Base-by-base conservation (phyloP, 2,113 vertebrate species). In the Puffinus mauretanicus region DNA sequence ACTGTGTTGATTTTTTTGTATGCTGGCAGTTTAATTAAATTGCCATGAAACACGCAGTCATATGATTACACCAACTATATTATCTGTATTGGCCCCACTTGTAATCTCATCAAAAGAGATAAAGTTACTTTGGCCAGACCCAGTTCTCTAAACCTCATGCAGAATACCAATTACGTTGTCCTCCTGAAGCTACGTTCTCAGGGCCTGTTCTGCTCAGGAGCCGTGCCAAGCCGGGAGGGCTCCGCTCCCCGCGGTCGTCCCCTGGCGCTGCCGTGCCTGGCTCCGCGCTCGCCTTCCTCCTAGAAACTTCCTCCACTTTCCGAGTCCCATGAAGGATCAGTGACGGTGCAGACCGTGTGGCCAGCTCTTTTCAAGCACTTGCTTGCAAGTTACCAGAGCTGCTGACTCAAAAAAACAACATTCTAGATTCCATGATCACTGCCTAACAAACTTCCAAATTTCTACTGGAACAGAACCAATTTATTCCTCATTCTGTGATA, bases 201-300 rank as follows among this genome's bases (percentile, higher is more conserved):
- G 3, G 38, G 36, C 55, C 13, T 0, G 14, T 15, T 19, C 12
- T 75, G 42, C 76, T 27, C 57, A 14, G 49, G 15, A 32, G 66
- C 60, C 10, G 6, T 13, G 60, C 73, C 64, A 29, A 18, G 61
- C 58, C 4, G 17, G 64, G 76, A 21, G 3, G 16, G 52, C 57
- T 60, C 60, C 1, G 12, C 26, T 42, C 49, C 51, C 73, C 1
- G 0, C 6, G 2, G 2, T 0, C 24, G 10, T 30, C 51, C 29
- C 64, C 70, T 2, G 0, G 82, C 5, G 4, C 49, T 18, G 38
- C 90, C 2, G 0, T 17, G 55, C 46, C 77, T 11, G 34, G 52
- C 64, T 49, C 76, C 4, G 3, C 0, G 3, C 55, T 55, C 12
- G 2, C 10, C 10, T 8, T 22, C 73, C 82, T 82, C 65, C 64